Conservation (phyloP, 2,797 vertebrate genomes). For the Salarias fasciatus region DNA sequence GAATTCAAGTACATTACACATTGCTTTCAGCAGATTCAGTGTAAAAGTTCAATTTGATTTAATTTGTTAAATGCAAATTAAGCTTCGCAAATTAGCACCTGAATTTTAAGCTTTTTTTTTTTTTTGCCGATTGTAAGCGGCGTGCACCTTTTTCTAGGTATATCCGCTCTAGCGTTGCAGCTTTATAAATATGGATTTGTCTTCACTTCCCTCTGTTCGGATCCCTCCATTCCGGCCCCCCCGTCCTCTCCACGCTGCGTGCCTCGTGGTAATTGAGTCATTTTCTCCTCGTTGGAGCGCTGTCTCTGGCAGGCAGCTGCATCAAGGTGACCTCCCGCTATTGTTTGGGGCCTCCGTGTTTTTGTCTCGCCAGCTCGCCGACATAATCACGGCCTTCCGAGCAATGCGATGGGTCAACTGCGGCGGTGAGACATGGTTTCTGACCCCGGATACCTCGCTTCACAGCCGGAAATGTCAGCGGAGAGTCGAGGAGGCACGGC, state of each 20-base stretch:
- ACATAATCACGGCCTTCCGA: constrained; percentile 72
- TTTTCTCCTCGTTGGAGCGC: constrained; percentile 67
- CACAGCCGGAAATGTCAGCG: constrained; percentile 58
- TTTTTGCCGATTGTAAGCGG: constrained; percentile 6
- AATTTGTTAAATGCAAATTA: too few species aligned
- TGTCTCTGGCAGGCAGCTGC: constrained; percentile 69
- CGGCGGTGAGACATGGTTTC: constrained; percentile 61
- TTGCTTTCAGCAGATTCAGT: too few species aligned
- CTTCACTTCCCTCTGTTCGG: background rate
- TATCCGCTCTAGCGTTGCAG: background rate
- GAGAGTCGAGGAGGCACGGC: constrained; percentile 30
- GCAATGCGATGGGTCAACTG: constrained; percentile 63
- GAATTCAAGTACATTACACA: too few species aligned
- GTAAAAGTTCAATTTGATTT: too few species aligned
- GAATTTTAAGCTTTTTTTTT: too few species aligned
- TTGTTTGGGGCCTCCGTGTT: constrained; percentile 73
- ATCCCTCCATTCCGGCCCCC: constrained; percentile 18
- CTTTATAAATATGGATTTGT: constrained; percentile 29
- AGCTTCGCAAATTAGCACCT: too few species aligned
- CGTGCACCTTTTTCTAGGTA: constrained; percentile 6
- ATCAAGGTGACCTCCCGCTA: constrained; percentile 81
- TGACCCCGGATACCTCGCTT: constrained; percentile 55
- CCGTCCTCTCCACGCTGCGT: constrained; percentile 35
- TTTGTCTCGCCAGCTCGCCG: constrained; percentile 65
- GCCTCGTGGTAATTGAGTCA: constrained; percentile 77